These are phyloP conservation scores for Rhodeus uyekii DNA, from an alignment of 2,797 vertebrate genomes.

Conservation along the genomic window DNA sequence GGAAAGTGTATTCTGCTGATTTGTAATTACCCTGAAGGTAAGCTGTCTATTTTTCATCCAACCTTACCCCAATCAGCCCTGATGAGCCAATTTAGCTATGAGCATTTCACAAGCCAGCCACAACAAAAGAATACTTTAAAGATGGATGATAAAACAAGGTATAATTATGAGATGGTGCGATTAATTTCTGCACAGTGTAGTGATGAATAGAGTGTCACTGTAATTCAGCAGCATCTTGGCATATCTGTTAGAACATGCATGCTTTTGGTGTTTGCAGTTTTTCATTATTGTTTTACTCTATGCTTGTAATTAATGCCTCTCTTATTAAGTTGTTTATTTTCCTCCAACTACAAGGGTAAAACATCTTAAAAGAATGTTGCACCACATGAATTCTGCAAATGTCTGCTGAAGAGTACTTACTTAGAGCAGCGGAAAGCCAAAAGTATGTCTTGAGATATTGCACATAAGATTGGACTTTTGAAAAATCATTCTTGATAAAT, in stretches of 20 bases:
- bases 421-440: neutral
- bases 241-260: slow-evolving; percentile 61
- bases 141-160: slow-evolving; percentile 57
- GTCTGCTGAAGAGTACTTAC: slow-evolving; percentile 3
- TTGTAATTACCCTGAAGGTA: slow-evolving; percentile 53
- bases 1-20: slow-evolving; percentile 34
- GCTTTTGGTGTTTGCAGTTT: slow-evolving; percentile 58
- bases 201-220: slow-evolving; percentile 66
- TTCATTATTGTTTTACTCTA: slow-evolving; percentile 44
- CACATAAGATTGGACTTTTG: neutral
- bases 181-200: slow-evolving; percentile 68
- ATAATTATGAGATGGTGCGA: slow-evolving; percentile 59
- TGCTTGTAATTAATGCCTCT: slow-evolving; percentile 27
- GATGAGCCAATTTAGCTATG: slow-evolving; percentile 55
- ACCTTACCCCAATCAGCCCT: slow-evolving; percentile 49
- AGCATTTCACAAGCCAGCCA: slow-evolving; percentile 51
- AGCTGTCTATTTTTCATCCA: slow-evolving; percentile 51
- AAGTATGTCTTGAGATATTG: neutral
- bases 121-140: slow-evolving; percentile 57
- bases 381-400: neutral
- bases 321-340: slow-evolving; percentile 36
- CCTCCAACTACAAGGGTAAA: slow-evolving; percentile 46
- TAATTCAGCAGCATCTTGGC: slow-evolving; percentile 62
- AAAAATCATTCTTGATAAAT: neutral
- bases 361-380: slow-evolving; percentile 43